Evolutionary conservation across 2,797 vertebrate genomes (phyloP).

Genomic region (Spinus pinus): DNA sequence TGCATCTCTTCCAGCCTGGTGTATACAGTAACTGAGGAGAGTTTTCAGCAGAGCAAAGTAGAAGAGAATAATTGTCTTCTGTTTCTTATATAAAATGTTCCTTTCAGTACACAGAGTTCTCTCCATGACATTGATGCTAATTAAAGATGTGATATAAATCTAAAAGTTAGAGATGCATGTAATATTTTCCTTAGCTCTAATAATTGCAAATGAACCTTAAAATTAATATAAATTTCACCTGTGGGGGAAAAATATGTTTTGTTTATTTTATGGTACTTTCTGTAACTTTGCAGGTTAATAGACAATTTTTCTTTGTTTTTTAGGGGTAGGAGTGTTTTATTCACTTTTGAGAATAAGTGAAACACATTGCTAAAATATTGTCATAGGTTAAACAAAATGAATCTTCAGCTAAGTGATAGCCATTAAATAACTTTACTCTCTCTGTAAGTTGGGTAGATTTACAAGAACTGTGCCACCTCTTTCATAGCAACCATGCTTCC

Average conservation of each 20-base stretch:
- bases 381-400: background rate
- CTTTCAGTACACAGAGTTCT: background rate
- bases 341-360: background rate
- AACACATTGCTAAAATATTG: background rate
- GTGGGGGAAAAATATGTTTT: background rate
- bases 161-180: background rate
- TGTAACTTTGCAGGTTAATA: background rate
- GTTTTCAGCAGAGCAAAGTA: background rate
- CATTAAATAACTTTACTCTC: background rate
- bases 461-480: background rate
- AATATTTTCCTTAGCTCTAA: background rate
- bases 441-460: background rate
- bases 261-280: background rate
- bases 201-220: background rate
- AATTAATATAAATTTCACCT: background rate
- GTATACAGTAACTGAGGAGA: background rate
- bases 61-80: background rate
- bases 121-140: background rate
- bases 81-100: background rate
- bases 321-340: accelerated
- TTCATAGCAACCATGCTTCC: background rate
- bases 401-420: background rate
- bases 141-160: background rate
- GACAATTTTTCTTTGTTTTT: background rate
- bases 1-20: background rate